phyloP scores from a whole-genome alignment of 2,888 invertebrate species.

The Perithous albicinctus region DNA sequence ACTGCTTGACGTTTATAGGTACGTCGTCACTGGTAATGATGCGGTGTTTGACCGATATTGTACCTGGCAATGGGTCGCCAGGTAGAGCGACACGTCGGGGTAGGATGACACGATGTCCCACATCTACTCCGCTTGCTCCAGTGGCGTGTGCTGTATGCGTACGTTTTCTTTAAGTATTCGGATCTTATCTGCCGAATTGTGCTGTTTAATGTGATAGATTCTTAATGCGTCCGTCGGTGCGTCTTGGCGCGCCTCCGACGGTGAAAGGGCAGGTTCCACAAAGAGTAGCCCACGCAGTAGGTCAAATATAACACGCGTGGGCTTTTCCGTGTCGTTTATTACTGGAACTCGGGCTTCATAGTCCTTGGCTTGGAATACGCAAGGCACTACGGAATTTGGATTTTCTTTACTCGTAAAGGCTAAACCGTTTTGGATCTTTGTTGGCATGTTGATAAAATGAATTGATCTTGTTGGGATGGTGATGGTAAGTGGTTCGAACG shows the following conservation, averaged over 20 bases:
- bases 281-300: neutral
- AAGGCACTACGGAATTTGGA: neutral
- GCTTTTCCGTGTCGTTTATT: neutral
- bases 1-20: no score
- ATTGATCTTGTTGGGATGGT: constrained; percentile 4
- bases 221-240: neutral
- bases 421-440: neutral
- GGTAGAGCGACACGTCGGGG: no score
- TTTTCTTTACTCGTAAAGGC: neutral
- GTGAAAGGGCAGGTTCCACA: neutral
- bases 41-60: no score
- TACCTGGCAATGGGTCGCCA: neutral
- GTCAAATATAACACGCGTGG: neutral
- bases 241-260: constrained; percentile 6
- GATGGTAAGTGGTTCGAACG: neutral
- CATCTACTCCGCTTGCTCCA: neutral
- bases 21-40: no score
- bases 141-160: neutral
- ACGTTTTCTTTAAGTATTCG: constrained; percentile 5
- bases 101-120: neutral
- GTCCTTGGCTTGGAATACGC: neutral
- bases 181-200: constrained; percentile 6
- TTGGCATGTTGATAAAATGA: neutral
- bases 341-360: no score
- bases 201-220: neutral